phyloP scores from a whole-genome alignment of 2,113 vertebrate genomes.

The Thunnus thynnus region DNA sequence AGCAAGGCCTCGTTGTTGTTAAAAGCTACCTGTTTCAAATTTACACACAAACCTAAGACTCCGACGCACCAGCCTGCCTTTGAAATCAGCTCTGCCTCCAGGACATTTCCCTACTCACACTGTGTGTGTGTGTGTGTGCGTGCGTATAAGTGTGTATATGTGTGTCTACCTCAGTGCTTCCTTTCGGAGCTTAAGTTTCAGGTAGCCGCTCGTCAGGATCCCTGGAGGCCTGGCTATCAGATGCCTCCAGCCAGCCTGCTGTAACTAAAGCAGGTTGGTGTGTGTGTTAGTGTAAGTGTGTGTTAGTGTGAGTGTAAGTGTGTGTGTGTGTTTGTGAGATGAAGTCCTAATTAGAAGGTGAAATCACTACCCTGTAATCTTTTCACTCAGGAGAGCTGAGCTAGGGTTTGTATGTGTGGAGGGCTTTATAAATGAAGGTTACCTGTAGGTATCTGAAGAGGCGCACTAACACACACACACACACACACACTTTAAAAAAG shows the following conservation, averaged over 20 bases:
- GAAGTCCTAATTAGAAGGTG: constrained; percentile 73
- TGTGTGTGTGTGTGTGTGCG: constrained; percentile 28
- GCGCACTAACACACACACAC: constrained; percentile 4
- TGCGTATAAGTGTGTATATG: constrained; percentile 13
- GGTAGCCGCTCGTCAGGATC: constrained; percentile 68
- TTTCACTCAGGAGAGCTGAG: constrained; percentile 57
- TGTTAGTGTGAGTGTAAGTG: constrained; percentile 25
- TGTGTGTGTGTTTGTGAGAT: not conserved
- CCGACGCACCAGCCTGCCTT: not conserved
- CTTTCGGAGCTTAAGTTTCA: constrained; percentile 72
- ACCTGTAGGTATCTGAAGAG: not conserved
- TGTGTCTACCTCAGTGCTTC: constrained; percentile 44
- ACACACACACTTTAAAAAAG: not conserved
- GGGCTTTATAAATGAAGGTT: constrained; percentile 40
- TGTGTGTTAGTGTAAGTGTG: constrained; percentile 28
- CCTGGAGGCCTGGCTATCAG: constrained; percentile 74
- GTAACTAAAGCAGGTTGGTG: constrained; percentile 74
- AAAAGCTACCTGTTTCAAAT: constrained; percentile 22
- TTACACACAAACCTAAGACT: not conserved
- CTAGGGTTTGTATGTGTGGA: constrained; percentile 30
- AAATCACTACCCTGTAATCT: constrained; percentile 75
- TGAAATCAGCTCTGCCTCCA: constrained; percentile 10
- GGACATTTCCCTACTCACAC: constrained; percentile 22
- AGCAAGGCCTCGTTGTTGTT: constrained; percentile 17
- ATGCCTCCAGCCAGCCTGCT: constrained; percentile 74